Percentiles rank a stretch among this genome's conserved stretches.
Conservation (phyloP, 1,140 invertebrate species). For the Nephila pilipes region DNA sequence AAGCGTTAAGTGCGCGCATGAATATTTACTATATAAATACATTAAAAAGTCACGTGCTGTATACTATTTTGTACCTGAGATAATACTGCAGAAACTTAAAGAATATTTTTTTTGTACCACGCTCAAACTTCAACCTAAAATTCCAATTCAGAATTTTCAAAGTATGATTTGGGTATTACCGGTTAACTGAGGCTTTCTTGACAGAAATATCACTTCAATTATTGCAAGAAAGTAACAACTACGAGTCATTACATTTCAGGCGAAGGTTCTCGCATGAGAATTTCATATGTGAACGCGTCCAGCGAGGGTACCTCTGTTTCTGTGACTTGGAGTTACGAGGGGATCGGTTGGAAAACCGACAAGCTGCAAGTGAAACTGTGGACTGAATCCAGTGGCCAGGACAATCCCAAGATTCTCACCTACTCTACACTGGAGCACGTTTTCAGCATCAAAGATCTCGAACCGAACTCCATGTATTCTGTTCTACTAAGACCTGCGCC, state of each 20-base stretch:
- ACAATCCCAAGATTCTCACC: not conserved
- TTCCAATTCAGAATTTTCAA: too few relatives aligned
- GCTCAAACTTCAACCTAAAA: too few relatives aligned
- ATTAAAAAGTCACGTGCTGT: too few relatives aligned
- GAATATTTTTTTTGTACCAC: too few relatives aligned
- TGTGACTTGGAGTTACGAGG: conserved; percentile 56
- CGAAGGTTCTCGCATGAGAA: conserved; percentile 45
- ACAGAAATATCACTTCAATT: too few relatives aligned
- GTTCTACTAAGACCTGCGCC: conserved; percentile 40
- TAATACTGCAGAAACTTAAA: too few relatives aligned
- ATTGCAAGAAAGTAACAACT: too few relatives aligned
- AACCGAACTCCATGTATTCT: conserved; percentile 31
- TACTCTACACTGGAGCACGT: conserved; percentile 1
- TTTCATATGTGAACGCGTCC: not conserved
- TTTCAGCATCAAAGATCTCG: conserved; percentile 12
- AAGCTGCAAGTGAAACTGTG: conserved; percentile 50
- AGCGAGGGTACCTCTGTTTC: not conserved
- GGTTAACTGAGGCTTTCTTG: too few relatives aligned
- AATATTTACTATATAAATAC: too few relatives aligned
- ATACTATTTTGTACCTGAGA: too few relatives aligned
- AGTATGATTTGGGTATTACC: too few relatives aligned
- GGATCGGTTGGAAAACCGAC: conserved; percentile 67
- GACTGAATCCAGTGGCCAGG: not conserved
- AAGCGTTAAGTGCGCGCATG: too few relatives aligned
- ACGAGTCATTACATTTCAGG: not conserved